Evolutionary conservation across 2,797 vertebrate species (phyloP), one percentile per base, ranked within the genome.

Genomic region (Acanthopagrus latus): DNA sequence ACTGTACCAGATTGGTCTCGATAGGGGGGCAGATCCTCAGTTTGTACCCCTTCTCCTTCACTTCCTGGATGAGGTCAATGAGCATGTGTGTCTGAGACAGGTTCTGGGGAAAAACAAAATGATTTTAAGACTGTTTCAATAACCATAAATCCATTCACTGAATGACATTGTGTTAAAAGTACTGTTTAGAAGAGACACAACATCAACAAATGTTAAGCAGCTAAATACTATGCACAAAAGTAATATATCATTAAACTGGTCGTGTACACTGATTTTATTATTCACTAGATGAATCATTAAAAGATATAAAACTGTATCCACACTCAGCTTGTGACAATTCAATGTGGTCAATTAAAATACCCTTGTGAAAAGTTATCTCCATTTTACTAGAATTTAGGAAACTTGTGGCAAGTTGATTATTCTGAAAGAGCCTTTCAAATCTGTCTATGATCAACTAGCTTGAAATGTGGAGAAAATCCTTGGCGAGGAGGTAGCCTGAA

Each of bases 21-120:
- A 92, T 83, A 76, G 90, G 81, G n/a, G 95, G 96, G 90, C 93
- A 94, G 91, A 99, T 98, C 95, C 96, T 97, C 86, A 98, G 84
- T 83, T 97, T 97, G 91, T 96, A 95, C 23, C 96, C 96, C 83
- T 97, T 98, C 88, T 99, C 98, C 93, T 97, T 98, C 77, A 97
- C 95, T 86, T 98, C 97, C 81, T 95, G 96, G 93, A 99, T 97
- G 74, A 97, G 90, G 85, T 99, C 98, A 81, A 94, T 97, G 71
- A 99, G 95, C 94, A 98, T 92, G n/a, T 99, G 97, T 56, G 98
- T 98, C 91, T 99, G 98, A 80, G 97, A 96, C 93, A 99, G 93
- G 89, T 99, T 99, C 98, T 99, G 86, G 65, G 2, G 43, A 8
- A 73, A 4, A 76, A 51, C 7, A 67, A 3, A 62, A 74, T 18